phyloP scores from a whole-genome alignment of 1,140 invertebrate genomes.

The Diorhabda carinulata region DNA sequence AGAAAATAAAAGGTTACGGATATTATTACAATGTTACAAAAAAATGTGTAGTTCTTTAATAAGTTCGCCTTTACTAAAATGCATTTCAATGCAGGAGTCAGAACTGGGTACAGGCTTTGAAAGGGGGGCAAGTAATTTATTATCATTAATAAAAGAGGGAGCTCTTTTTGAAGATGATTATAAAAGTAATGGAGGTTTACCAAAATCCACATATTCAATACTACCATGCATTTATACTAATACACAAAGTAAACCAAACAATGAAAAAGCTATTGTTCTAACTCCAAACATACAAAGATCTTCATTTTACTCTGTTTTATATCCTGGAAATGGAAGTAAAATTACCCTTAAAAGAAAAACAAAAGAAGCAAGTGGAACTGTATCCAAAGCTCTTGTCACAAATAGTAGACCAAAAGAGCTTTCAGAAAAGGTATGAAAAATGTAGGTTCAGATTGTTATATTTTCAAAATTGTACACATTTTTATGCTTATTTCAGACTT shows the following conservation, averaged over 20 bases:
- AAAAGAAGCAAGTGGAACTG: conserved; percentile 47
- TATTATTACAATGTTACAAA: conserved; percentile 82
- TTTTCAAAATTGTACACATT: not conserved
- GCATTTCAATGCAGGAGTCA: conserved; percentile 54
- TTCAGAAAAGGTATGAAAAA: conserved; percentile 28
- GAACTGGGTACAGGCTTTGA: conserved; percentile 46
- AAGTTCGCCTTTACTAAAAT: conserved; percentile 64
- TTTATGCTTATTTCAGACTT: conserved; percentile 27
- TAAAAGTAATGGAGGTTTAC: conserved; percentile 63
- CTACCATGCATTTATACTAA: conserved; percentile 69
- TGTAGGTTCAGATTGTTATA: not conserved
- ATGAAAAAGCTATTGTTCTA: conserved; percentile 33
- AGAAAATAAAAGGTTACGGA: conserved; percentile 77
- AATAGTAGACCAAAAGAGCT: conserved; percentile 20
- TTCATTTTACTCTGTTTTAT: conserved; percentile 73
- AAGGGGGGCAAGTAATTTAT: conserved; percentile 53
- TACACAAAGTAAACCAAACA: conserved; percentile 42
- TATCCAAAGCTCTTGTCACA: conserved; percentile 1
- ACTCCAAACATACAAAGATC: conserved; percentile 63
- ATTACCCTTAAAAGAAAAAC: conserved; percentile 78
- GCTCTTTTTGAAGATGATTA: conserved; percentile 73
- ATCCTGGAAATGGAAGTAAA: conserved; percentile 73
- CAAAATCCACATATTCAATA: conserved; percentile 68
- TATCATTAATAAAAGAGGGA: conserved; percentile 75
- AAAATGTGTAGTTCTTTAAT: conserved; percentile 80